Evolutionary conservation across 2,797 vertebrate genomes (phyloP), one percentile per base, ranked within the genome.

Genomic region (Antennarius maculatus): DNA sequence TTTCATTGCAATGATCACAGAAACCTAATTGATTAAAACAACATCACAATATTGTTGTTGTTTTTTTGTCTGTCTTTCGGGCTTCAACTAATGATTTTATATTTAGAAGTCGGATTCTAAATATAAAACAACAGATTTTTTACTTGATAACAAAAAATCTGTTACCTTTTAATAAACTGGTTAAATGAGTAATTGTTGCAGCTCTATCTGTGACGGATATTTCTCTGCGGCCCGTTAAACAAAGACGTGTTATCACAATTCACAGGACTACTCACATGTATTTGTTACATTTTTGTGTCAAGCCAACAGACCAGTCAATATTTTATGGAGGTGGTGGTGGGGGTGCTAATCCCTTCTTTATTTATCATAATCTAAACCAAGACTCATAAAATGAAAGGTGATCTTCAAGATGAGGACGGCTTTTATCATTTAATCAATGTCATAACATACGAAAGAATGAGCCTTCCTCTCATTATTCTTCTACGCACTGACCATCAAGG

Each of bases 321-420:
- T 71, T 28, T 56, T 37, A 57, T 8, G 8, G 49, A 23, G 23
- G 23, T 23, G 23, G 23, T 23, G 23, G 27, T 2, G 31, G 5
- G 12, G 37, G 58, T 50, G 23, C 27, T 63, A 49, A 57, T 58
- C 12, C 11, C 50, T 27, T 61, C 45, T 6, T 51, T 3, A 52
- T 61, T 48, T 15, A 39, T 11, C 54, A 31, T 6, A 63, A 51
- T 16, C 6, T 46, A 7, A 13, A 39, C 10, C 34, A 23, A 5
- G n/a, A 72, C 42, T 37, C 18, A 47, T 54, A 55, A 54, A 67
- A 43, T 16, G 2, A 76, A 70, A 58, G 9, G 31, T 61, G 17
- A 57, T 59, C 29, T 70, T 61, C 46, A 50, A 31, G 4, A 15
- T 58, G 58, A 61, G 59, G 15, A 69, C 52, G 14, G 15, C 29